phyloP scores from a whole-genome alignment of 2,888 invertebrate genomes.

The Protodeltote pygarga region DNA sequence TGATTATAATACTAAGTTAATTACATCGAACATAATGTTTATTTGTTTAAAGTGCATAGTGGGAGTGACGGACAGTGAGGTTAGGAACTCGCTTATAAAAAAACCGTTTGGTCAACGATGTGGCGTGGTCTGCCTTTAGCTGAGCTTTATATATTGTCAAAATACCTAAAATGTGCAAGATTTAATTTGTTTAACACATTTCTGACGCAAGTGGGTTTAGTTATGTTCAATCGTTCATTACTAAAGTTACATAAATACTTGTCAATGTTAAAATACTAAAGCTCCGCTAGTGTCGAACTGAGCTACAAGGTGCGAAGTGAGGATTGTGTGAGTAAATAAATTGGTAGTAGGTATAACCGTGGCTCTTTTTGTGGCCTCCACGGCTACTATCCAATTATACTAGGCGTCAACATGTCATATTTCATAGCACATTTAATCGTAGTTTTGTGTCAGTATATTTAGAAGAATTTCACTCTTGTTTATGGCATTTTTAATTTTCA shows the following conservation, averaged over 20 bases:
- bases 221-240: slow-evolving; percentile 11
- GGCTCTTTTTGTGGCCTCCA: slow-evolving; percentile 47
- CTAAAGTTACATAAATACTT: slow-evolving; percentile 1
- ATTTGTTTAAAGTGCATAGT: slow-evolving; percentile 43
- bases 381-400: slow-evolving; percentile 45
- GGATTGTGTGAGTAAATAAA: slow-evolving; percentile 48
- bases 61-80: slow-evolving; percentile 55
- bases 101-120: slow-evolving; percentile 50
- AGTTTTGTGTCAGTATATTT: slow-evolving; percentile 70
- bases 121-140: slow-evolving; percentile 56
- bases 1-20: slow-evolving; percentile 15
- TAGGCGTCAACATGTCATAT: slow-evolving; percentile 59
- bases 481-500: slow-evolving; percentile 61
- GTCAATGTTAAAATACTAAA: slow-evolving; percentile 24
- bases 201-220: slow-evolving; percentile 3
- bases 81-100: slow-evolving; percentile 51
- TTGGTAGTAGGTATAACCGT: slow-evolving; percentile 51
- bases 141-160: slow-evolving; percentile 49
- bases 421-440: slow-evolving; percentile 68
- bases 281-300: slow-evolving; percentile 57
- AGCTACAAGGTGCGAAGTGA: slow-evolving; percentile 49
- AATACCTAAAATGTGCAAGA: slow-evolving; percentile 6
- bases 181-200: slow-evolving; percentile 1
- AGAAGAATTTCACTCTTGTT: slow-evolving; percentile 61
- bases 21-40: slow-evolving; percentile 46